phyloP scores from a whole-genome alignment of 2,888 invertebrate species.

The Osmoderma eremita region DNA sequence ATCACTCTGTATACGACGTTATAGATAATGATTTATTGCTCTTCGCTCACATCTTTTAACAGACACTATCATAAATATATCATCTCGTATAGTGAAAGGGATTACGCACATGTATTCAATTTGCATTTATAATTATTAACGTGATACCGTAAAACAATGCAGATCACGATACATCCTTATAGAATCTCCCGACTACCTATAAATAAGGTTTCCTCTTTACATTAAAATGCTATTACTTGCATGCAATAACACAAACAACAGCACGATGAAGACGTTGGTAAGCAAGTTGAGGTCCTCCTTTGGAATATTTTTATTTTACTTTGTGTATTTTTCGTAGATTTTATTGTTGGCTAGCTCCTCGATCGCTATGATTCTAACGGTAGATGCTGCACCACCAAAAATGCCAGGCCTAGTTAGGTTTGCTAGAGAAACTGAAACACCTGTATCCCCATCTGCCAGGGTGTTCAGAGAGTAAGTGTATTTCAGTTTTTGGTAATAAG shows the following conservation, averaged over 20 bases:
- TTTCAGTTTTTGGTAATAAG: too few species aligned
- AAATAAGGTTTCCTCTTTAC: neutral
- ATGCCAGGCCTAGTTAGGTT: neutral
- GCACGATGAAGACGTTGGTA: constrained; percentile 26
- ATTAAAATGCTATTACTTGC: constrained; percentile 2
- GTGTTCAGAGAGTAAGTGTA: constrained; percentile 21
- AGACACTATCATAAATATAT: neutral
- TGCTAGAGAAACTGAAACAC: neutral
- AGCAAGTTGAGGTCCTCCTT: neutral
- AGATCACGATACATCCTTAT: constrained; percentile 34
- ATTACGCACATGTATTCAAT: constrained; percentile 1
- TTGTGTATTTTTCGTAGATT: constrained; percentile 14
- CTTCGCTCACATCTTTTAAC: too few species aligned
- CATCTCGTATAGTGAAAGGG: neutral
- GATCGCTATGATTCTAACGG: neutral
- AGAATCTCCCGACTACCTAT: constrained; percentile 14
- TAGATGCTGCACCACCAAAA: constrained; percentile 17
- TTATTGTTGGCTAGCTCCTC: constrained; percentile 1
- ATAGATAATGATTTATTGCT: too few species aligned
- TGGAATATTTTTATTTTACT: neutral
- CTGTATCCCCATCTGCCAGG: neutral
- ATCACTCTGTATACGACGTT: too few species aligned
- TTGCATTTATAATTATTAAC: constrained; percentile 33
- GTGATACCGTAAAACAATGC: constrained; percentile 28
- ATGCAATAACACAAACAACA: neutral